Evolutionary conservation across 2,888 invertebrate genomes (phyloP).

Genomic region (Biston stratarius): DNA sequence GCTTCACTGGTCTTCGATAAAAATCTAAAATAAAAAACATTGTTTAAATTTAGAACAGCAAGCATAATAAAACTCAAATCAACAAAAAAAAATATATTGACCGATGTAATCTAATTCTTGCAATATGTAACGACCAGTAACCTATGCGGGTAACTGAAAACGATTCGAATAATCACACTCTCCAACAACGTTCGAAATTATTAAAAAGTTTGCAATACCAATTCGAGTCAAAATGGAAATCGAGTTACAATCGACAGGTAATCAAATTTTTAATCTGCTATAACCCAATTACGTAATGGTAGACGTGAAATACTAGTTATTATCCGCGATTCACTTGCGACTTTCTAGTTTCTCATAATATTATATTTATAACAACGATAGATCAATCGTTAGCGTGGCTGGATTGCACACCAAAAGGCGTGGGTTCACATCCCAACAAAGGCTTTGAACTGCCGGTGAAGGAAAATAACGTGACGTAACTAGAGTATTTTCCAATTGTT

Average conservation of each 20-base stretch:
- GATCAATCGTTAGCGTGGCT: no score
- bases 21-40: no score
- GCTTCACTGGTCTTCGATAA: no score
- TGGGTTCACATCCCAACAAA: no score
- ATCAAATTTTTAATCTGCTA: slow-evolving; percentile 51
- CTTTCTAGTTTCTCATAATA: neutral
- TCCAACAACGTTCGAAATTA: slow-evolving; percentile 41
- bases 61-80: neutral
- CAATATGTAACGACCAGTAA: slow-evolving; percentile 18
- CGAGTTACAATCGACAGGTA: slow-evolving; percentile 50
- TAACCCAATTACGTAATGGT: slow-evolving; percentile 48
- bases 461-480: no score
- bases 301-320: slow-evolving; percentile 38
- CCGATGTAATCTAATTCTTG: neutral
- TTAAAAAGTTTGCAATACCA: slow-evolving; percentile 49
- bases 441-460: no score
- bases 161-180: slow-evolving; percentile 36
- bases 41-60: neutral
- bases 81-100: neutral
- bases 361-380: neutral
- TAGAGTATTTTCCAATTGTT: no score
- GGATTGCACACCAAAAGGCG: no score
- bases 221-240: slow-evolving; percentile 49
- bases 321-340: neutral
- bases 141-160: slow-evolving; percentile 33